Evolutionary conservation across 2,113 vertebrate species (phyloP).

Genomic region (Dicrurus megarhynchus): DNA sequence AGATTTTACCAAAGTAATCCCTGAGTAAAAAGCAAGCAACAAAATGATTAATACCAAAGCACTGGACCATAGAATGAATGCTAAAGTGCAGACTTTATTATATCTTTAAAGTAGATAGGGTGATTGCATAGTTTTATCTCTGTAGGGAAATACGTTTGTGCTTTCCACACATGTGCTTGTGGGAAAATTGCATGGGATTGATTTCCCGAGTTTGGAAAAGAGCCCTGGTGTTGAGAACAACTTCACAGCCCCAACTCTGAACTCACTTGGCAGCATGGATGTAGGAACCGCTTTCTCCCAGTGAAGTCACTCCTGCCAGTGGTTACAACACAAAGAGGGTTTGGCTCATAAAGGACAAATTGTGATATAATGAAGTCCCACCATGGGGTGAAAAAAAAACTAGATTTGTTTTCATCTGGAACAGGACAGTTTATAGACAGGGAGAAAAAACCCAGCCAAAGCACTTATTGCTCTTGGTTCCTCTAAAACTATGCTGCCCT

Average conservation of each 20-base stretch:
- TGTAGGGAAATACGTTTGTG: background rate
- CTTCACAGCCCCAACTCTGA: background rate
- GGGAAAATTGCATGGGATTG: slow-evolving; percentile 19
- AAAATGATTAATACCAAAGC: background rate
- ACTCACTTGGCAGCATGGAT: background rate
- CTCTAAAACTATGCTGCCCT: background rate
- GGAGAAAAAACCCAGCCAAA: background rate
- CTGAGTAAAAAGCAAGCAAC: background rate
- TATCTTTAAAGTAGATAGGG: background rate
- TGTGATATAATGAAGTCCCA: background rate
- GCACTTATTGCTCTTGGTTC: background rate
- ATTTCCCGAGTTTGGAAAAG: slow-evolving; percentile 46
- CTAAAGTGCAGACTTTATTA: background rate
- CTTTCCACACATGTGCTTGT: background rate
- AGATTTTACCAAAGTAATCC: background rate
- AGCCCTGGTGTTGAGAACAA: slow-evolving; percentile 22
- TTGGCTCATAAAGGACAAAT: background rate
- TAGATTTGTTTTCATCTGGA: slow-evolving; percentile 11
- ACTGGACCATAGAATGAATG: background rate
- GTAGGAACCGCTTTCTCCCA: background rate
- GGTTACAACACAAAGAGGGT: background rate
- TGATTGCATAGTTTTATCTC: slow-evolving; percentile 2
- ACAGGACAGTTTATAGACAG: background rate
- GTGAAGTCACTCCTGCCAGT: background rate
- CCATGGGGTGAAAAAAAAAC: background rate